A percentile compares a stretch with the other conserved stretches of the same genome.
Evolutionary conservation across 2,888 invertebrate genomes (phyloP).

Genomic region (Xanthorhoe designata): DNA sequence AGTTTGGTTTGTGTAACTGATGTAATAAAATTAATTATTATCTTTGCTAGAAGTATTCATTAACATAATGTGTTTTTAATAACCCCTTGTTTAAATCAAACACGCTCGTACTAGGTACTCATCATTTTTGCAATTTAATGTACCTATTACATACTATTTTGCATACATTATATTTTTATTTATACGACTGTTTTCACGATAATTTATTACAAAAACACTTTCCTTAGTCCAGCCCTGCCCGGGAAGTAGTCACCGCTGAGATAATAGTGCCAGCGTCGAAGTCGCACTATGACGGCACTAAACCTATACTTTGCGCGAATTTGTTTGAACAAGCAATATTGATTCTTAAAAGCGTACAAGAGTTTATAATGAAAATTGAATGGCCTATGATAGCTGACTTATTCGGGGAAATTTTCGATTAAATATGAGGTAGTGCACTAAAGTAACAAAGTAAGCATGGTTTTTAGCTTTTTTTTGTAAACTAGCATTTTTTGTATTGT

Average conservation of each 20-base stretch:
- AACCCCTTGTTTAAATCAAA: background rate
- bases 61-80: background rate
- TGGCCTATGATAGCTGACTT: background rate
- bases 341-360: background rate
- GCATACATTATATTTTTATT: background rate
- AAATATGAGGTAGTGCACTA: too few relatives aligned
- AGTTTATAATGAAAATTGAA: background rate
- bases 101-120: background rate
- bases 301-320: slow-evolving; percentile 9
- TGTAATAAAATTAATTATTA: slow-evolving; percentile 22
- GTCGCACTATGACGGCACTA: slow-evolving; percentile 47
- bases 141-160: background rate
- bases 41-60: slow-evolving; percentile 7
- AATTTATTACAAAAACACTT: background rate
- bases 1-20: slow-evolving; percentile 32
- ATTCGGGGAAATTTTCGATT: too few relatives aligned
- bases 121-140: too few relatives aligned
- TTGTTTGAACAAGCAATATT: background rate
- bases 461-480: too few relatives aligned
- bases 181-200: background rate
- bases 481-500: too few relatives aligned
- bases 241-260: slow-evolving; percentile 34
- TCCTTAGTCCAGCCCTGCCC: slow-evolving; percentile 38
- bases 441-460: too few relatives aligned
- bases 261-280: slow-evolving; percentile 23